These are phyloP conservation scores for Engraulis encrasicolus DNA, from an alignment of 2,113 vertebrate species.

Conservation along the genomic window DNA sequence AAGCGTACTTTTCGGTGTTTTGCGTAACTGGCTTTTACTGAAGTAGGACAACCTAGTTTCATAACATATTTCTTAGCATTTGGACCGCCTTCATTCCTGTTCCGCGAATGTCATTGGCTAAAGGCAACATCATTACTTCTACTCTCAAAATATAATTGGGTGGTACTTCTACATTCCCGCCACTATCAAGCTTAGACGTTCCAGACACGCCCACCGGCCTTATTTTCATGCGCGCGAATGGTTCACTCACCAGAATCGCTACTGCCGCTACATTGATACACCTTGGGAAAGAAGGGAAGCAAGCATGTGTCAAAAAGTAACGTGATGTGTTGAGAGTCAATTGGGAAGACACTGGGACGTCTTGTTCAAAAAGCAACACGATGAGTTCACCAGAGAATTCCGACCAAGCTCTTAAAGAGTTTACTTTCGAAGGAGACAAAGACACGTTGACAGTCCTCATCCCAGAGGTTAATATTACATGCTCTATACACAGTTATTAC, in stretches of 20 bases:
- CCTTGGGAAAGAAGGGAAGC: neutral
- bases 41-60: neutral
- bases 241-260: neutral
- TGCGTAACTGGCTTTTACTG: conserved; percentile 5
- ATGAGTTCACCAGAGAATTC: neutral
- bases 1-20: conserved; percentile 17
- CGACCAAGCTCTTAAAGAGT: conserved; percentile 41
- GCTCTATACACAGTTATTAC: too few relatives aligned
- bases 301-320: too few relatives aligned
- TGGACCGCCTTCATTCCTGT: neutral
- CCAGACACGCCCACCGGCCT: neutral
- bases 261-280: neutral
- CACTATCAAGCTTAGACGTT: neutral
- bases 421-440: conserved; percentile 63
- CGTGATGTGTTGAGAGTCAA: neutral
- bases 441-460: conserved; percentile 54
- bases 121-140: neutral
- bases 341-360: neutral
- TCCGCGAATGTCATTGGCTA: neutral
- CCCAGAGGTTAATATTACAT: conserved; percentile 60
- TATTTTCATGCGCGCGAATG: neutral
- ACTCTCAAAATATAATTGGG: neutral
- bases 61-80: neutral
- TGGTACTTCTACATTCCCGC: neutral
- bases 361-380: neutral